phyloP scores from a whole-genome alignment of 2,888 invertebrate species.

The Stegophylla sp. region DNA sequence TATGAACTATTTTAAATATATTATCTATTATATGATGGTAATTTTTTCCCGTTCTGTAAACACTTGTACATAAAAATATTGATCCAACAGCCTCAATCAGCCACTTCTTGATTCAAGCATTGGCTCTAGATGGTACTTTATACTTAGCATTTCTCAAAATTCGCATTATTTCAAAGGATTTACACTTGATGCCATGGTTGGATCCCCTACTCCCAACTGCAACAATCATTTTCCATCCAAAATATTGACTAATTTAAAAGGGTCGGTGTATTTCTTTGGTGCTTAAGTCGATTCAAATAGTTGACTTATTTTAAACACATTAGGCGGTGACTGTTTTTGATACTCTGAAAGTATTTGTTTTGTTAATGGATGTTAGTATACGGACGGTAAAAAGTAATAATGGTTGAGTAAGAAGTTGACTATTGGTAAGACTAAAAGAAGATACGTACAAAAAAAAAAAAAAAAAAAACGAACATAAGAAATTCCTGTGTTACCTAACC shows the following conservation, averaged over 20 bases:
- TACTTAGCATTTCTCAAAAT: too few relatives aligned
- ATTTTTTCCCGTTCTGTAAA: too few relatives aligned
- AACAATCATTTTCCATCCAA: neutral
- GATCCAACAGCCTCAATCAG: too few relatives aligned
- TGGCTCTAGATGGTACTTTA: too few relatives aligned
- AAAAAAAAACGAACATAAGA: neutral
- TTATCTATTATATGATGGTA: too few relatives aligned
- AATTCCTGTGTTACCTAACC: slow-evolving; percentile 12
- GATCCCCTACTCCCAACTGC: too few relatives aligned
- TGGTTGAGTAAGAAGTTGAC: neutral
- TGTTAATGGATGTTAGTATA: slow-evolving; percentile 19
- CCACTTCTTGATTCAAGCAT: too few relatives aligned
- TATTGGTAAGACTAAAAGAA: neutral
- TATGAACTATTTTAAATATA: too few relatives aligned
- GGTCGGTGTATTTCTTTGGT: neutral
- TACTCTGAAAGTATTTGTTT: slow-evolving; percentile 39
- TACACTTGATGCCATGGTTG: too few relatives aligned
- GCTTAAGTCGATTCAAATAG: neutral
- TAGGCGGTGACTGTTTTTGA: neutral
- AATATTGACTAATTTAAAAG: too few relatives aligned
- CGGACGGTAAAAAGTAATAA: neutral
- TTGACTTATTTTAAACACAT: neutral
- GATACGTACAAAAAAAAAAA: neutral
- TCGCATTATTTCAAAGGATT: too few relatives aligned
- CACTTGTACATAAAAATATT: too few relatives aligned